Base-by-base conservation (phyloP, 2,113 vertebrate genomes). In the Oceanodroma tethys region DNA sequence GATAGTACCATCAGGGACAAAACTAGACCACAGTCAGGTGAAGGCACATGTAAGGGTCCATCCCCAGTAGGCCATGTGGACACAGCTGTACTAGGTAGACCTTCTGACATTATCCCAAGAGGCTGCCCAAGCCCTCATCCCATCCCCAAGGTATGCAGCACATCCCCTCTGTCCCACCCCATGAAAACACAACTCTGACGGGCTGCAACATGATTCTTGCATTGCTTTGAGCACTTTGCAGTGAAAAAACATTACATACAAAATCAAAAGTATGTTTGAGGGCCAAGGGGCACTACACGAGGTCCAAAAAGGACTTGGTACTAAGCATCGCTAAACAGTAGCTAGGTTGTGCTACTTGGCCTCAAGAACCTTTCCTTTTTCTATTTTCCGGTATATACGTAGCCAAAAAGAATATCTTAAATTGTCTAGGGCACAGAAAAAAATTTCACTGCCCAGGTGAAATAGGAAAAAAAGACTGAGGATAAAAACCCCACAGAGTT, bases 261-360 rank as follows among this genome's bases (percentile, higher is more conserved):
- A 85, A 74, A 88, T 71, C 9, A 40, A 45, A 94, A 75, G 4
- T 48, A 50, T 59, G 15, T 62, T 74, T 79, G n/a, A 88, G 29
- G 5, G 7, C 7, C 32, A 59, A 81, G 16, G 13, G 16, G 42
- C 45, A 53, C 23, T 42, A 22, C 21, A 19, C 0, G 0, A 26
- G 8, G 4, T 50, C 38, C 47, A 50, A 50, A 71, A 88, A 42
- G 5, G 15, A 42, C n/a, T 52, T 72, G 13, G 16, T 30, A 56
- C 53, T 55, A 86, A 75, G 7, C 8, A 56, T 40, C 23, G 32
- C 25, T 52, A 75, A 29, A 86, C n/a, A n/a, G n/a, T n/a, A n/a
- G 59, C 60, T 27, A 83, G 11, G 6, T 29, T 76, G 52, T 72
- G 20, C 11, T 80, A 52, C 26, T 45, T 60, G 40, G 21, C 23